Base-by-base conservation (phyloP, 2,888 invertebrate genomes). In the Hyposoter didymator region DNA sequence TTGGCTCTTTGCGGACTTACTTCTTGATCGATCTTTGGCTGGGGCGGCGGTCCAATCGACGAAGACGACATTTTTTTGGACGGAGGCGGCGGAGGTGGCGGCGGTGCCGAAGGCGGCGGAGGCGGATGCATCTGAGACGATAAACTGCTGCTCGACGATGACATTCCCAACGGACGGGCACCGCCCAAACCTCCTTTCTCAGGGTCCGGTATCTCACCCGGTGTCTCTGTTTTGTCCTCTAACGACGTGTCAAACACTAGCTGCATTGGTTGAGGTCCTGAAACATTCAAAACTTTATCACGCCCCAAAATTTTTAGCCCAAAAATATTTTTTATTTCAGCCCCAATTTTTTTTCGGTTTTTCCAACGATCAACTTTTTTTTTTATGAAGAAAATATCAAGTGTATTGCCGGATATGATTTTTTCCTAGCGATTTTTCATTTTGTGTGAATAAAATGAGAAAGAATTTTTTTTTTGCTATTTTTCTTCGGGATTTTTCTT, bases 161-260 rank as follows among this genome's bases (percentile, higher is more conserved):
- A 96, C 88, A 97, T 94, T 67, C 97, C 97, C 69, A 98, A 94
- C 0, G 98, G 98, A 88, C 98, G 95, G 82, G 97, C 95, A 17
- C 97, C 98, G 82, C 97, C 97, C 91, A 98, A 95, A 14, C 98
- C 98, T 74, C 96, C 96, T 70, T 96, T 95, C 39, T 96, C 96
- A 1, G 96, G 96, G 94, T 98, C 96, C 0, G 97, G 97, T 88
- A 96, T 95, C 94, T 98, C 98, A 2, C 96, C 96, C 0, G 96
- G 96, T n/a, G 96, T 96, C 93, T 97, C 97, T 1, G 95, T 94
- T 91, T 96, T 96, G 73, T 95, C 95, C 87, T 95, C 95, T 17
- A 94, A 91, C 52, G 94, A 93, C 43, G 95, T 93, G 91, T 95
- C 95, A 87, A 95, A 95, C 82, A 94, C 94, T 84, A 95, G 93